phyloP scores from a whole-genome alignment of 2,113 vertebrate genomes.

The Catharus minimus region DNA sequence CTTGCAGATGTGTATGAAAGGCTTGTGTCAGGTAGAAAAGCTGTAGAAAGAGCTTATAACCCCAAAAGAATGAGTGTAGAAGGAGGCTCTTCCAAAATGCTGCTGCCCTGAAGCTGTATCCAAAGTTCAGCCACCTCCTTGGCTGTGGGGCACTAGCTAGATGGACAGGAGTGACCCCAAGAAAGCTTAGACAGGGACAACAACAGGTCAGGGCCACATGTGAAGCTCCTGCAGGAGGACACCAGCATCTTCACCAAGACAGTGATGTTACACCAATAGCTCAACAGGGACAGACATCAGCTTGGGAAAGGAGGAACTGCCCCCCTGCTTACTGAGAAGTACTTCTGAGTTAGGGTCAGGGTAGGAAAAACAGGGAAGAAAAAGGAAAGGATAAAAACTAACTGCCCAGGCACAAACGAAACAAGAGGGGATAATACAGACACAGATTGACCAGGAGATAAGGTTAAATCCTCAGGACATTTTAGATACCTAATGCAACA shows the following conservation, averaged over 20 bases:
- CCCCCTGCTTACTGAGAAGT: neutral
- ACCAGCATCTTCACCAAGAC: neutral
- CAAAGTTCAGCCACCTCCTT: neutral
- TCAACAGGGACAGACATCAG: neutral
- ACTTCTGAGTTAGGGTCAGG: neutral
- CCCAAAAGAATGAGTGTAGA: neutral
- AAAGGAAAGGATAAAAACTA: neutral
- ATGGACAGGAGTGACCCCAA: neutral
- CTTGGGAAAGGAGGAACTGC: neutral
- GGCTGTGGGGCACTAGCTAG: neutral
- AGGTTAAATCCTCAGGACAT: neutral
- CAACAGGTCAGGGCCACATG: accelerated
- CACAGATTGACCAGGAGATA: neutral
- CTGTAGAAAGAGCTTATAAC: neutral
- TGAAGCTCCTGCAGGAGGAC: neutral
- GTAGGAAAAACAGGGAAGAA: neutral
- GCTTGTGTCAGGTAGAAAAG: neutral
- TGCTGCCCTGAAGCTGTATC: neutral
- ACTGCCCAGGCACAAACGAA: neutral
- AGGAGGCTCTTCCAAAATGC: neutral
- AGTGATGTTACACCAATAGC: accelerated
- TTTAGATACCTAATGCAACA: neutral
- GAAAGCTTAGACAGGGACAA: neutral
- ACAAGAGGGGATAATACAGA: neutral
- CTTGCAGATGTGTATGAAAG: neutral